These are phyloP conservation scores for Scaptomyza parva DNA, from an alignment of 2,888 invertebrate genomes.

Conservation along the genomic window DNA sequence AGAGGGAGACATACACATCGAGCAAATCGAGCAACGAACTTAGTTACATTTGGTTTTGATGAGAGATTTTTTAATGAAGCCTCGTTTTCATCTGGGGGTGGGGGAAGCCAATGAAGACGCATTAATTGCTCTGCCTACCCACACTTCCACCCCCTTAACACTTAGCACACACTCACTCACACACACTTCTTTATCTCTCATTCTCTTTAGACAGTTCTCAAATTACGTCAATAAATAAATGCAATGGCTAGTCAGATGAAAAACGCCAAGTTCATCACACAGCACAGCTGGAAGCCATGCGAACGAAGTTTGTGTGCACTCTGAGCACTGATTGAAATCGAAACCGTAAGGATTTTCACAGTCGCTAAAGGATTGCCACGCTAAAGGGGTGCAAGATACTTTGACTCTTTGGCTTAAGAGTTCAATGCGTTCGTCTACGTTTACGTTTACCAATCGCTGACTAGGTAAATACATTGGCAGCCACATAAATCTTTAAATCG, in stretches of 20 bases:
- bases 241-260: constrained; percentile 23
- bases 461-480: constrained; percentile 10
- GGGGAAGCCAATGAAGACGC: constrained; percentile 62
- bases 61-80: constrained; percentile 43
- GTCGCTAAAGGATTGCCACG: constrained; percentile 43
- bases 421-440: constrained; percentile 57
- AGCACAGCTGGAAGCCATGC: constrained; percentile 65
- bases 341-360: constrained; percentile 66
- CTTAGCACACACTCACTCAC: background rate
- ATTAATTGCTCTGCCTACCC: constrained; percentile 62
- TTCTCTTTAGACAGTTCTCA: constrained; percentile 21
- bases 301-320: constrained; percentile 14
- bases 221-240: constrained; percentile 52
- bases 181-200: background rate
- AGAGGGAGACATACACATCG: background rate
- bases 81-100: constrained; percentile 46
- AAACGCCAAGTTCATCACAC: constrained; percentile 62
- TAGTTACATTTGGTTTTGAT: constrained; percentile 42
- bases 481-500: constrained; percentile 13
- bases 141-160: background rate
- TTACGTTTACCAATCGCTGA: constrained; percentile 10
- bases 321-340: constrained; percentile 72
- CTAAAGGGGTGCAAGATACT: constrained; percentile 48
- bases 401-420: constrained; percentile 67
- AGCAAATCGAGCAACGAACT: constrained; percentile 15